Evolutionary conservation across 2,113 vertebrate species (phyloP), one percentile per base, ranked within the genome.

Genomic region (Amia ocellicauda): DNA sequence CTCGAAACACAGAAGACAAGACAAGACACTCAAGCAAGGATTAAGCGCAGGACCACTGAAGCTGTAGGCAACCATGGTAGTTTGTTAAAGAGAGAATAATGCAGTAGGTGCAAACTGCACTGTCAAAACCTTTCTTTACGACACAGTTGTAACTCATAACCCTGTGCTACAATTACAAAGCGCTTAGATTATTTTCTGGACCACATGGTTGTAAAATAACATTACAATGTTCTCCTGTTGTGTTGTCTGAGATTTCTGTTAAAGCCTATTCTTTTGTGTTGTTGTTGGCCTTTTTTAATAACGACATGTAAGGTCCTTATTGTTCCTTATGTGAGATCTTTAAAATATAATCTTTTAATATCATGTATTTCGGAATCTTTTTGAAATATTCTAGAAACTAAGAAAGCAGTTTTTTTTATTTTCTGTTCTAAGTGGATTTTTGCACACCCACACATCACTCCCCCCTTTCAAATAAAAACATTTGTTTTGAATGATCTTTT

Each of bases 311-410:
- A 36, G 31, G 31, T 11, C 11, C 1, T 36, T 5, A 36, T 5
- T 11, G 31, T 36, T 36, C 31, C 31, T 36, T 36, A 36, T 36
- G 11, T 23, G 29, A 58, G 29, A 58, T 28, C n/a, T 58, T 20
- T 40, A 13, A 58, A 58, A 23, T 22, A 40, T 58, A 17, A 14
- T 20, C 31, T 14, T 55, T 55, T 24, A 53, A 22, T 31, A 22
- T 22, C 53, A 7, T 11, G 53, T 31, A 19, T 56, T n/a, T 31
- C 7, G 11, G 16, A 56, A 57, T n/a, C 60, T 63, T 31, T 62
- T 74, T 67, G 62, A 36, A 40, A 28, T 64, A 40, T 59, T 36
- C 27, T 66, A n/a, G n/a, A n/a, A n/a, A n/a, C n/a, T n/a, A n/a
- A n/a, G n/a, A n/a, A n/a, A n/a, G n/a, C n/a, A n/a, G n/a, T n/a